phyloP scores from a whole-genome alignment of 2,888 invertebrate species.

The Creontiades dilutus region DNA sequence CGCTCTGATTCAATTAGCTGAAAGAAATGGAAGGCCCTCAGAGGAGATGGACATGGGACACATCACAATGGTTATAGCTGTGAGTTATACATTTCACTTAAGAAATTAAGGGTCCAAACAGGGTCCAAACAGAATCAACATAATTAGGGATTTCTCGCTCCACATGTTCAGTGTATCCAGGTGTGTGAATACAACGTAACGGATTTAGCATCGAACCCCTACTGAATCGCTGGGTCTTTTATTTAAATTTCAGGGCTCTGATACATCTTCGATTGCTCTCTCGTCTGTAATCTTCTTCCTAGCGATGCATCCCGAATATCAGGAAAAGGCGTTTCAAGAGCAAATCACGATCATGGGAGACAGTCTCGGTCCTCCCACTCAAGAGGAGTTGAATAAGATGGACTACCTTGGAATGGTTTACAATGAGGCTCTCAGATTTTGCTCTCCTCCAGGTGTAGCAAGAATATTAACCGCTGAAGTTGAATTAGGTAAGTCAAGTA shows the following conservation, averaged over 20 bases:
- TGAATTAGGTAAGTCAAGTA: not conserved
- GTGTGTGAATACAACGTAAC: too few species aligned
- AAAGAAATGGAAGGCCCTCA: not conserved
- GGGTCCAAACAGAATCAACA: too few species aligned
- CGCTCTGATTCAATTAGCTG: not conserved
- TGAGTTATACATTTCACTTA: not conserved
- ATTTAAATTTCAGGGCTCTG: slow-evolving; percentile 34
- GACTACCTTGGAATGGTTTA: slow-evolving; percentile 54
- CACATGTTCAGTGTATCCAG: too few species aligned
- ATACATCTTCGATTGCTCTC: slow-evolving; percentile 47
- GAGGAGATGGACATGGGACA: not conserved
- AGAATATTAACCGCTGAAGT: not conserved
- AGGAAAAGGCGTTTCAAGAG: slow-evolving; percentile 59
- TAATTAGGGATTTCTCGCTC: too few species aligned
- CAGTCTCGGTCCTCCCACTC: slow-evolving; percentile 40
- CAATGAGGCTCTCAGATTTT: slow-evolving; percentile 56
- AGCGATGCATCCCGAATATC: slow-evolving; percentile 62
- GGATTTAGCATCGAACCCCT: too few species aligned
- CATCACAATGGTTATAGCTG: not conserved
- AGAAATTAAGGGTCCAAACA: too few species aligned
- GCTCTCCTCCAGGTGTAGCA: not conserved
- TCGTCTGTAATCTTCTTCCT: slow-evolving; percentile 37
- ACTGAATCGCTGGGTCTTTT: too few species aligned
- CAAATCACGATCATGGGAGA: slow-evolving; percentile 57
- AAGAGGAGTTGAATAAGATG: slow-evolving; percentile 63